Percentiles rank a stretch among this genome's conserved stretches.
phyloP scores from a whole-genome alignment of 2,888 invertebrate species.

The Epinotia bilunana region DNA sequence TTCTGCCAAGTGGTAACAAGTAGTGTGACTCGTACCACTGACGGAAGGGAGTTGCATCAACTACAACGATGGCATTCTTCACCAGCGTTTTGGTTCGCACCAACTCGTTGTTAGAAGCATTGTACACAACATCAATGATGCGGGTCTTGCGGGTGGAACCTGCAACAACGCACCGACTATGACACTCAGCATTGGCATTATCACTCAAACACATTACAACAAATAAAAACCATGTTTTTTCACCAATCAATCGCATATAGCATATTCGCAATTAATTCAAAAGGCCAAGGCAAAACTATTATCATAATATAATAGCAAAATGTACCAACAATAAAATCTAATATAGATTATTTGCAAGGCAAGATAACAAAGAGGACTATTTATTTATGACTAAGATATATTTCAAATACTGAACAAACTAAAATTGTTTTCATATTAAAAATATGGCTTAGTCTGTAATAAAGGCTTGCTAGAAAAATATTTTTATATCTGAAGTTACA shows the following conservation, averaged over 20 bases:
- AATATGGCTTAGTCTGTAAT: neutral
- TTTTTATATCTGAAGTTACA: too few relatives aligned
- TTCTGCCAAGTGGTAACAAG: conserved; percentile 96
- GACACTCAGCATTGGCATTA: neutral
- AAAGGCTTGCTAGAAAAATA: neutral
- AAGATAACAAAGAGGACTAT: neutral
- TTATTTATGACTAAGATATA: neutral
- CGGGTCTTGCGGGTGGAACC: conserved; percentile 97
- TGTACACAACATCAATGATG: conserved; percentile 99
- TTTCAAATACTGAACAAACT: neutral
- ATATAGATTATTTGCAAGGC: neutral
- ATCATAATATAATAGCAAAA: neutral
- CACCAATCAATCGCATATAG: neutral
- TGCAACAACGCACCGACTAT: conserved; percentile 61
- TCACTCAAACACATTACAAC: neutral
- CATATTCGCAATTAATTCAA: neutral
- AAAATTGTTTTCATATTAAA: too few relatives aligned
- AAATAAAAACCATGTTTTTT: neutral
- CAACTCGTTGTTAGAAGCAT: conserved; percentile 99
- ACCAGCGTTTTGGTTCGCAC: conserved; percentile 99
- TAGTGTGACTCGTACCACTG: conserved; percentile 99
- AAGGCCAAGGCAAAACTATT: neutral
- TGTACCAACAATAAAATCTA: neutral
- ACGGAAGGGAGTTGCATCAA: conserved; percentile 99
- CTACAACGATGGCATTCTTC: conserved; percentile 98